A percentile compares a stretch with the other conserved stretches of the same genome.
phyloP scores from a whole-genome alignment of 2,797 vertebrate genomes.

The Argentina silus region DNA sequence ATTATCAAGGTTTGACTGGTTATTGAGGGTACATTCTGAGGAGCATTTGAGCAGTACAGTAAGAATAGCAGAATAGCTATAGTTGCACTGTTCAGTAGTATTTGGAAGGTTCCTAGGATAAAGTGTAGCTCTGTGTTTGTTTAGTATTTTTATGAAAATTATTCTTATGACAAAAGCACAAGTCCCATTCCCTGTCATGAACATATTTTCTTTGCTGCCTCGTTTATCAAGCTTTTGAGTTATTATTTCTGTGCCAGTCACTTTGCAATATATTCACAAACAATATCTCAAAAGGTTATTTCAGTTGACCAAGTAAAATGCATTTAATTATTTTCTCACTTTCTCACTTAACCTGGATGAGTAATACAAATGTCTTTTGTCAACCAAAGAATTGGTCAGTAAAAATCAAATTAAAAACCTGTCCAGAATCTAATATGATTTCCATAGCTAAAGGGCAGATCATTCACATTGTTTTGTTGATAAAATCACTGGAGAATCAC shows the following conservation, averaged over 20 bases:
- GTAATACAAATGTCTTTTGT: slow-evolving; percentile 3
- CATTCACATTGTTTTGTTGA: background rate
- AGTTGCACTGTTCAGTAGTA: background rate
- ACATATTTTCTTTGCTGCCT: background rate
- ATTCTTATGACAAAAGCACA: background rate
- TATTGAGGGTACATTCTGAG: no score
- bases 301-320: background rate
- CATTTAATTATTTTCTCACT: background rate
- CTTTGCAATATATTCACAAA: background rate
- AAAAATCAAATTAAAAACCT: slow-evolving; percentile 13
- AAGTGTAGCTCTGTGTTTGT: no score
- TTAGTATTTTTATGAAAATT: background rate
- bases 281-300: slow-evolving; percentile 19
- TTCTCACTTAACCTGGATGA: background rate
- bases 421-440: slow-evolving; percentile 16
- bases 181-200: slow-evolving; percentile 3
- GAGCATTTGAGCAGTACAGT: no score
- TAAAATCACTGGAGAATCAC: background rate
- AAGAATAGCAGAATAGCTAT: no score
- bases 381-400: slow-evolving; percentile 19
- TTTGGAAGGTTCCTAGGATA: background rate
- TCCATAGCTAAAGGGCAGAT: slow-evolving; percentile 5
- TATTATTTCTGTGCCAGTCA: slow-evolving; percentile 4
- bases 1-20: background rate
- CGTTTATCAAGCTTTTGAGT: background rate